Evolutionary conservation across 2,888 invertebrate species (phyloP), one percentile per base, ranked within the genome.

Genomic region (Stratiomys singularior): DNA sequence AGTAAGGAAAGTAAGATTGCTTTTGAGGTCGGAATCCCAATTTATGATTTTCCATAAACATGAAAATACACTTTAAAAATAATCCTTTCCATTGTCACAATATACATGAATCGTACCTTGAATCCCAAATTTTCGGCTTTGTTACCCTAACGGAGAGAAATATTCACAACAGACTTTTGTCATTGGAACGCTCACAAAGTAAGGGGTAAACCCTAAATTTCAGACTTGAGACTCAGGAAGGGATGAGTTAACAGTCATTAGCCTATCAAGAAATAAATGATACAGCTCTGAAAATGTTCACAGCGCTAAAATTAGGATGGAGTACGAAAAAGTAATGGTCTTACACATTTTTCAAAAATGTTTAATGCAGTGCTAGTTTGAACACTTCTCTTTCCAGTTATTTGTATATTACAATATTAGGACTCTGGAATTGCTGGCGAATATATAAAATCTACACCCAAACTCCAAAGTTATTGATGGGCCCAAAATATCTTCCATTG

Each of bases 31-130:
- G 15, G 46, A 21, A 67, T 44, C 67, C 67, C 67, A 44, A 67
- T 67, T 67, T 46, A 67, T 67, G 44, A 67, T 67, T 67, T 23
- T 23, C 67, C 67, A 67, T 67, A 67, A 67, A 67, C 67, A 67
- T 67, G 67, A 44, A 67, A 67, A 67, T 67, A 67, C 67, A 67
- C 67, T 67, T 67, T 67, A 46, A 67, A 67, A 67, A 67, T 67
- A 67, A 67, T 67, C 67, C 46, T 67, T 67, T 67, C 28, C 67
- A 67, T 67, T 67, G 67, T 67, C 21, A 67, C 67, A 67, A 44
- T 67, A 67, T 67, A 44, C 67, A 67, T 67, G 46, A 46, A 27
- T 15, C 44, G 67, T 44, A 37, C 23, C 37, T 23, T 23, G 67
- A 67, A 67, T 30, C 30, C 64, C 64, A 30, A 64, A 64, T 60